These are phyloP conservation scores for Diorhabda sublineata DNA, from an alignment of 1,140 invertebrate genomes.

Conservation along the genomic window DNA sequence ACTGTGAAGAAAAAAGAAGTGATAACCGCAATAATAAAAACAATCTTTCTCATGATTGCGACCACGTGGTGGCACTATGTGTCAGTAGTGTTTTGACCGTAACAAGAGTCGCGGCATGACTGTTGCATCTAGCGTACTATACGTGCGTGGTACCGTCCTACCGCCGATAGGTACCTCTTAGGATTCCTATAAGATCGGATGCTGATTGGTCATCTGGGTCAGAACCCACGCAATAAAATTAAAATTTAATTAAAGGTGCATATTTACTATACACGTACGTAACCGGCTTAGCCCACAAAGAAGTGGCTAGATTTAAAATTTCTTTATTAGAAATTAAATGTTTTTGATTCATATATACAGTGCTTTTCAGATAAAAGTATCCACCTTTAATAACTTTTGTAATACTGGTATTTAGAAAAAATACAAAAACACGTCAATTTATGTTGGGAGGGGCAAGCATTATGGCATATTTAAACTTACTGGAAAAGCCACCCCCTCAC, in stretches of 20 bases:
- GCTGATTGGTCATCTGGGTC: conserved; percentile 28
- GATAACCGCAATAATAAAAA: conserved; percentile 15
- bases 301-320: too few relatives aligned
- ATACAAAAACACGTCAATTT: too few relatives aligned
- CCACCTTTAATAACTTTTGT: too few relatives aligned
- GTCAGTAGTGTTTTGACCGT: conserved; percentile 13
- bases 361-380: too few relatives aligned
- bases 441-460: too few relatives aligned
- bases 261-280: conserved; percentile 23
- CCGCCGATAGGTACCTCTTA: conserved; percentile 24
- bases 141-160: conserved; percentile 29
- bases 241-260: conserved; percentile 31
- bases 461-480: too few relatives aligned
- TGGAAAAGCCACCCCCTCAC: too few relatives aligned
- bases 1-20: conserved; percentile 11
- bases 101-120: conserved; percentile 33
- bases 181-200: conserved; percentile 33
- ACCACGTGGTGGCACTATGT: conserved; percentile 9
- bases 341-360: too few relatives aligned
- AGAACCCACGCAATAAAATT: conserved; percentile 26
- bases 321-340: too few relatives aligned
- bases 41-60: conserved; percentile 6
- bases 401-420: too few relatives aligned
- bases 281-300: too few relatives aligned
- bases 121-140: conserved; percentile 26